These are phyloP conservation scores for Myiagra hebetior DNA, from an alignment of 2,113 vertebrate genomes.

Conservation along the genomic window DNA sequence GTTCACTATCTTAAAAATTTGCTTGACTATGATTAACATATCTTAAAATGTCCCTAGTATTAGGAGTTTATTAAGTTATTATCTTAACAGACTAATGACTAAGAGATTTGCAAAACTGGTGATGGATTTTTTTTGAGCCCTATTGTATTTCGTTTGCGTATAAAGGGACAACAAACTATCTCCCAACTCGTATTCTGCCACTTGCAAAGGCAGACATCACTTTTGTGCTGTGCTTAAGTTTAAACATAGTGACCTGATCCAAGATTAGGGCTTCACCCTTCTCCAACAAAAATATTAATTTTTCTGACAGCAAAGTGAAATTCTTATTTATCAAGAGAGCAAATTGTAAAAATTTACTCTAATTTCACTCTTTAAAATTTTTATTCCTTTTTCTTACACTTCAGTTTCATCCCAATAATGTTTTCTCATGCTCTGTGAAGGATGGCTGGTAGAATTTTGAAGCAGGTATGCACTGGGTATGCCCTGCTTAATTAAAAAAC, in stretches of 20 bases:
- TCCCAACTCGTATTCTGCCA: neutral
- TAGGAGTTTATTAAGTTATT: neutral
- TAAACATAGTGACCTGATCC: neutral
- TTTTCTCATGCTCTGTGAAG: neutral
- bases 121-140: neutral
- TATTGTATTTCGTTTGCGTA: neutral
- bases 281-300: neutral
- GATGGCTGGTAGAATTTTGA: neutral
- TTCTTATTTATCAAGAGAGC: neutral
- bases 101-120: neutral
- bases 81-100: neutral
- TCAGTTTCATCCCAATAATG: neutral
- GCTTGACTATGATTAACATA: neutral
- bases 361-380: neutral
- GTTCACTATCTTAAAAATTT: neutral
- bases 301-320: neutral
- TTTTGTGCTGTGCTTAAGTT: neutral
- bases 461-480: rapidly evolving
- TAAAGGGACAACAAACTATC: neutral
- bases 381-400: neutral
- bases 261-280: neutral
- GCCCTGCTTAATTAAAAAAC: neutral
- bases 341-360: neutral
- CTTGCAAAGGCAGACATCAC: neutral
- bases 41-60: neutral